Conservation (phyloP, 2,888 invertebrate species). For the Bellardia bayeri region DNA sequence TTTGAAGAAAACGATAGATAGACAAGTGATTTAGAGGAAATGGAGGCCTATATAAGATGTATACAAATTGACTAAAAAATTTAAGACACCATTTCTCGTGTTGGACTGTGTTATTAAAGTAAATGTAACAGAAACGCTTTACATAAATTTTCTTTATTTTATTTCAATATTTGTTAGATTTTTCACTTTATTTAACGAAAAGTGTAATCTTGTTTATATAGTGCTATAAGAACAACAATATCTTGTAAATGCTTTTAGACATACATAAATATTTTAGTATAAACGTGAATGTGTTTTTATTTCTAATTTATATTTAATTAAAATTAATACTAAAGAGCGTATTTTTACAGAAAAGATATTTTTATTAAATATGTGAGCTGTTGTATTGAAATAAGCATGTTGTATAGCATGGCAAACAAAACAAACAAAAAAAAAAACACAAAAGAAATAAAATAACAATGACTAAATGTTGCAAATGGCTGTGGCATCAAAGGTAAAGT, state of each 20-base stretch:
- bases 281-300: slow-evolving; percentile 4
- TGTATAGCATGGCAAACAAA: not conserved
- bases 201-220: slow-evolving; percentile 9
- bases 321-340: not conserved
- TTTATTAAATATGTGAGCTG: not conserved
- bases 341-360: not conserved
- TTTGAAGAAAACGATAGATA: too few species aligned
- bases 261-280: not conserved
- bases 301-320: slow-evolving; percentile 6
- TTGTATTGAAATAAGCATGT: not conserved
- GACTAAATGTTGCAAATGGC: not conserved
- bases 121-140: not conserved
- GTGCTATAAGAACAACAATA: not conserved
- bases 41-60: too few species aligned
- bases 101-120: too few species aligned
- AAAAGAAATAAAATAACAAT: slow-evolving; percentile 5
- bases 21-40: too few species aligned
- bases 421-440: not conserved
- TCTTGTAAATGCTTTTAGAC: slow-evolving; percentile 22
- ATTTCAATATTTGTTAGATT: not conserved
- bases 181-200: not conserved
- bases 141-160: not conserved
- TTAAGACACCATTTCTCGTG: too few species aligned
- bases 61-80: too few species aligned
- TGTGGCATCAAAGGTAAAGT: slow-evolving; percentile 12